Evolutionary conservation across 2,113 vertebrate genomes (phyloP), one percentile per base, ranked within the genome.

Genomic region (Malurus alboscapulatus): DNA sequence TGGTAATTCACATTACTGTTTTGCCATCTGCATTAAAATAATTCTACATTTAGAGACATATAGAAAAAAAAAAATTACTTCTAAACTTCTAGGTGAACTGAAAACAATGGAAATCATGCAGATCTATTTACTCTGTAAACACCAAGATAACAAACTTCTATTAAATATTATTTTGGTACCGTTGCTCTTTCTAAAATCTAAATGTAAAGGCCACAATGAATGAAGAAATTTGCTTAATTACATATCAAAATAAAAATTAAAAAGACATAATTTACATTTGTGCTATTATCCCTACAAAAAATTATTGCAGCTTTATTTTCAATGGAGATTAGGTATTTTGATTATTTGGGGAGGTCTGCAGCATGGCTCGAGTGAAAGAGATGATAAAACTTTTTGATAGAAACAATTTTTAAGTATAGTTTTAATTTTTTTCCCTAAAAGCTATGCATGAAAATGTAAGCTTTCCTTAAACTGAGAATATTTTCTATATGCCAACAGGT

Each of bases 401-500:
- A 36, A 45, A 22, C 4, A 42, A 29, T 42, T 77, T 72, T 85
- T 7, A 58, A 32, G 6, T 24, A 4, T 4, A 26, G 26, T 34
- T 57, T 14, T 20, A 10, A 11, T 2, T 55, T 66, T 84, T 55
- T 62, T 55, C 3, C 0, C 6, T 27, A 27, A 26, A 66, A 73
- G 17, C 12, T 71, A 16, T 47, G 6, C 2, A 66, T 12, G 34
- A n/a, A 57, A 58, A 72, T 54, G 6, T 21, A 45, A 92, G 12
- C 12, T 29, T 79, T 27, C 24, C 66, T 82, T 63, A 80, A 77
- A 69, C 32, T 67, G 26, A 85, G 20, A 82, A 26, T 59, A 53
- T 73, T 89, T 94, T 83, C 38, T 67, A 29, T 15, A 36, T 36
- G 87, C 91, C 80, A 97, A 91, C 92, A 93, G 94, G 88, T 95